Conservation (phyloP, 2,888 invertebrate genomes). For the Crossocerus cetratus region DNA sequence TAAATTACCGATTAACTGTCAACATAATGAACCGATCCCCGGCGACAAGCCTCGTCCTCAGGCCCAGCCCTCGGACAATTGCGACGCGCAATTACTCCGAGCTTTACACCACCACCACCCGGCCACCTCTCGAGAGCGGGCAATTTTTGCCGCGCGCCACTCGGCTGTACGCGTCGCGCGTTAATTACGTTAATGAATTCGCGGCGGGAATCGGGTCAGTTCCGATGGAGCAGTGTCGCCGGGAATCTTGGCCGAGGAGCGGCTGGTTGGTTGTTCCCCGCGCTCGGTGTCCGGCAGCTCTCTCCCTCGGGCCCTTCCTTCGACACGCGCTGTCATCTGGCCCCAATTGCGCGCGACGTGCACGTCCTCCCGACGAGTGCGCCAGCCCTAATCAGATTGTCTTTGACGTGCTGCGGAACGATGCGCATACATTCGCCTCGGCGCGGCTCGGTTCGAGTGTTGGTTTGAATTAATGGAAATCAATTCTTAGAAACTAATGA, state of each 20-base stretch:
- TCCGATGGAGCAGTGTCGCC: neutral
- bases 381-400: no score
- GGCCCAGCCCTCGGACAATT: neutral
- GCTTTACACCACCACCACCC: neutral
- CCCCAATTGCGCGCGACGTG: no score
- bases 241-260: neutral
- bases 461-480: no score
- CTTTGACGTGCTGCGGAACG: no score
- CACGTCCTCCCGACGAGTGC: no score
- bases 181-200: conserved; percentile 15
- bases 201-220: neutral
- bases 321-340: no score
- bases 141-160: neutral
- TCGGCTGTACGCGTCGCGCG: neutral
- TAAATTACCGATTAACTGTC: conserved; percentile 25
- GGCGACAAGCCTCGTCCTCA: neutral
- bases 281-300: neutral
- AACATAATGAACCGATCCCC: conserved; percentile 9
- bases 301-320: no score
- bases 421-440: no score
- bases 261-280: neutral
- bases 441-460: no score
- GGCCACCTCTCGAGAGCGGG: neutral
- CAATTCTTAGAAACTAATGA: no score
- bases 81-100: neutral